These are phyloP conservation scores for Sitta europaea DNA, from an alignment of 2,113 vertebrate species.

Conservation along the genomic window DNA sequence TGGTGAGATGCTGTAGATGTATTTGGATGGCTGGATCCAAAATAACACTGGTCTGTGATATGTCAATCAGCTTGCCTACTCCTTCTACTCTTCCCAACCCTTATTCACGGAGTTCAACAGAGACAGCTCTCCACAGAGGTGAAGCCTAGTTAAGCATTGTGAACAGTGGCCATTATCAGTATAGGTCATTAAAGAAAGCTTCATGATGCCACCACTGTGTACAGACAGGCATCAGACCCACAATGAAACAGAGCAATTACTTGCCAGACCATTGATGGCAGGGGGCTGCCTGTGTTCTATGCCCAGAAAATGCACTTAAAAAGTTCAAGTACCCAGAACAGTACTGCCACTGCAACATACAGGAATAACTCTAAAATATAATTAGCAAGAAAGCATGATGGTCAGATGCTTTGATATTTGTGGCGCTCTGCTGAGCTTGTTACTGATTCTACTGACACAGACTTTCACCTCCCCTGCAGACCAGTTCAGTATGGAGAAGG, in stretches of 20 bases:
- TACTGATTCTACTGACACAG: background rate
- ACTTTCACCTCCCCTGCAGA: background rate
- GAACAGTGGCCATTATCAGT: background rate
- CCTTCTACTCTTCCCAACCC: background rate
- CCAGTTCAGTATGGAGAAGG: background rate
- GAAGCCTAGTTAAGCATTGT: background rate
- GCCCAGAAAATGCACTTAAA: background rate
- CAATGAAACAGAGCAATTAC: background rate
- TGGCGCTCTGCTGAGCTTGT: background rate
- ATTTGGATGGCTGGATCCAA: background rate
- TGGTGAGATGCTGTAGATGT: background rate
- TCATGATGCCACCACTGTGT: background rate
- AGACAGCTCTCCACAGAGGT: background rate
- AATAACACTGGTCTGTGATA: background rate
- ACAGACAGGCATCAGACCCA: rapidly evolving
- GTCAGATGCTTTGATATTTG: background rate
- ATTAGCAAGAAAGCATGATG: background rate
- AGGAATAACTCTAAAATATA: background rate
- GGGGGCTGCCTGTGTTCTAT: background rate
- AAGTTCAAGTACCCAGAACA: background rate
- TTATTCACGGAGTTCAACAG: background rate
- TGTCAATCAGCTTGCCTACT: background rate
- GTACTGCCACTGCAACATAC: background rate
- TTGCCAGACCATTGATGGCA: background rate
- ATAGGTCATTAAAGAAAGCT: background rate